Percentiles rank a stretch among this genome's conserved stretches.
Conservation (phyloP, 2,888 invertebrate genomes). For the Amphipoea lucens region DNA sequence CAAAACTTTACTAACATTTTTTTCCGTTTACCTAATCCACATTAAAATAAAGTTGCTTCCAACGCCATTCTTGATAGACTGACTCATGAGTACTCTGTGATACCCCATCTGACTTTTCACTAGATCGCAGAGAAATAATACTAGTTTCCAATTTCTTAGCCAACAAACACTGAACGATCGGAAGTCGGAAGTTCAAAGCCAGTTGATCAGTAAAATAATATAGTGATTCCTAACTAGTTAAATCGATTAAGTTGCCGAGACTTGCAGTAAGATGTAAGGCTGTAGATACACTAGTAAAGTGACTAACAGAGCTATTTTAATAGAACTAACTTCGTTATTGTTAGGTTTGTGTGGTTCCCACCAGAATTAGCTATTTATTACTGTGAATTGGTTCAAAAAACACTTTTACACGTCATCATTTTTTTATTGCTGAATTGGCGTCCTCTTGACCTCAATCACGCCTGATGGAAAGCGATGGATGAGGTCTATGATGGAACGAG, state of each 20-base stretch:
- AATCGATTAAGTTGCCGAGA: slow-evolving; percentile 48
- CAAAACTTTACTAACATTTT: no score
- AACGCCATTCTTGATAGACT: no score
- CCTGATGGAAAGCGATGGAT: no score
- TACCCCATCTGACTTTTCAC: background rate
- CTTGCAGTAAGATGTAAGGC: slow-evolving; percentile 33
- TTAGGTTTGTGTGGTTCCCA: background rate
- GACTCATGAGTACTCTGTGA: no score
- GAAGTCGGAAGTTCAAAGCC: slow-evolving; percentile 26
- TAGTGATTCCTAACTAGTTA: slow-evolving; percentile 39
- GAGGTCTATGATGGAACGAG: no score
- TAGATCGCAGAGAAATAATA: slow-evolving; percentile 14
- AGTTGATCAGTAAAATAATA: slow-evolving; percentile 49
- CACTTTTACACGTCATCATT: no score
- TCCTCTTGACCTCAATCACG: no score
- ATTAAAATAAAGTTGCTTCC: background rate
- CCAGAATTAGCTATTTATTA: no score
- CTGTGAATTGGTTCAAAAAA: no score
- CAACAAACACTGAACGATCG: slow-evolving; percentile 27
- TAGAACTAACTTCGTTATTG: background rate
- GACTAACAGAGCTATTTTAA: background rate
- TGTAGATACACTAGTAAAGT: background rate
- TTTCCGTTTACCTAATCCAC: background rate
- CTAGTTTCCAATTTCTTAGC: background rate
- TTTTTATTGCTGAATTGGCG: no score